These are phyloP conservation scores for Sphinx pinastri DNA, from an alignment of 2,888 invertebrate genomes.

Conservation along the genomic window DNA sequence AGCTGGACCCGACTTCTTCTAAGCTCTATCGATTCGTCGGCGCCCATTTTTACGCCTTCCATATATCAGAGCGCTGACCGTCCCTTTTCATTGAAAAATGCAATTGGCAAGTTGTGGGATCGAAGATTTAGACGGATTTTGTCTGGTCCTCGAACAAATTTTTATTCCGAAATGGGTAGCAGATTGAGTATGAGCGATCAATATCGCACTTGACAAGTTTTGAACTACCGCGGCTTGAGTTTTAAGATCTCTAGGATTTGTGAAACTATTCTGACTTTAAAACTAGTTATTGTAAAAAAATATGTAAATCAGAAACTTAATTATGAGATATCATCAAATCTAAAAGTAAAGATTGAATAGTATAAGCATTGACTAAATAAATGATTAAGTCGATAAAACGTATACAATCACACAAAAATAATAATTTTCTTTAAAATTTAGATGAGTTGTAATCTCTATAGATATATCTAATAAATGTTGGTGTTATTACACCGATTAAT, in stretches of 20 bases:
- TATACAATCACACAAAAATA: not conserved
- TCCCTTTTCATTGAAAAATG: slow-evolving; percentile 77
- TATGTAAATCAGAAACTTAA: no score
- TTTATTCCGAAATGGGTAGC: slow-evolving; percentile 27
- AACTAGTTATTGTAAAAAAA: no score
- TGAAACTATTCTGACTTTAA: no score
- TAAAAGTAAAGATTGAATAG: no score
- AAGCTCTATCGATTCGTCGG: slow-evolving; percentile 77
- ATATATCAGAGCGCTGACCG: slow-evolving; percentile 69
- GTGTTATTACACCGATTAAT: slow-evolving; percentile 41
- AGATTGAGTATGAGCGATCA: not conserved
- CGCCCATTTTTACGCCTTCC: slow-evolving; percentile 72
- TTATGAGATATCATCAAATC: no score
- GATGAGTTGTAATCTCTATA: not conserved
- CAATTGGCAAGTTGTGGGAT: slow-evolving; percentile 69
- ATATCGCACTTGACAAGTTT: not conserved
- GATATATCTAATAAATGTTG: not conserved
- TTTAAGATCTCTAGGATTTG: no score
- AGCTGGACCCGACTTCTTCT: slow-evolving; percentile 73
- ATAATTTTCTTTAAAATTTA: not conserved
- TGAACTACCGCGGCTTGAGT: not conserved
- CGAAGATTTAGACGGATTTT: slow-evolving; percentile 64
- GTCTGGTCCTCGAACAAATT: slow-evolving; percentile 48
- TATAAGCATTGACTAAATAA: not conserved
- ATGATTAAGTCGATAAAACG: not conserved